phyloP scores from a whole-genome alignment of 1,140 invertebrate genomes.

The Microvelia longipes region DNA sequence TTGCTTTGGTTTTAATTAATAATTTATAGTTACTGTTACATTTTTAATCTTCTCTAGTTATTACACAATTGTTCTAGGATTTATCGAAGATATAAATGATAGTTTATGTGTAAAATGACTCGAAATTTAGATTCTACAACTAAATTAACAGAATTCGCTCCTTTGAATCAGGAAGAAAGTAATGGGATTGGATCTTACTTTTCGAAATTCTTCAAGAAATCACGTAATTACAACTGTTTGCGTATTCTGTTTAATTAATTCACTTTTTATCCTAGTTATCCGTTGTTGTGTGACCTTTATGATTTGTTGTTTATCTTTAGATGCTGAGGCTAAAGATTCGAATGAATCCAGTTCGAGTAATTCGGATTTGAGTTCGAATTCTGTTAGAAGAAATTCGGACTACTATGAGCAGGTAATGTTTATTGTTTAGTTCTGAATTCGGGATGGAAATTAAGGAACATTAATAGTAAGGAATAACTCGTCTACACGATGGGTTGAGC shows the following conservation, averaged over 20 bases:
- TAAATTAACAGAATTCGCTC: slow-evolving; percentile 59
- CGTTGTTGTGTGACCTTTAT: neutral
- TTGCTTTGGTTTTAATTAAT: neutral
- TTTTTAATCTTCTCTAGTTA: neutral
- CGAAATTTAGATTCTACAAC: slow-evolving; percentile 50
- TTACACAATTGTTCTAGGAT: neutral
- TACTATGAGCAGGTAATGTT: neutral
- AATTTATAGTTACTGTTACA: neutral
- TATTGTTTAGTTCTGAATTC: too few relatives aligned
- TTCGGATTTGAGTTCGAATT: neutral
- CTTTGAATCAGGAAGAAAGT: slow-evolving; percentile 40
- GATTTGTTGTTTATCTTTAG: neutral
- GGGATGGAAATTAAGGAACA: too few relatives aligned
- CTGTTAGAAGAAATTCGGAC: neutral
- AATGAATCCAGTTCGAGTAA: neutral
- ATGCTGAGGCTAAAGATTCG: neutral
- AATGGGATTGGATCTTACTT: slow-evolving; percentile 39
- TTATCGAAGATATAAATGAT: neutral
- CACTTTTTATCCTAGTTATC: neutral
- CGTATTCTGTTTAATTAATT: neutral
- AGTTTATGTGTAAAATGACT: slow-evolving; percentile 32
- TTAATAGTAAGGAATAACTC: too few relatives aligned
- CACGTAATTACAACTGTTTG: neutral
- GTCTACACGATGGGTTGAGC: too few relatives aligned
- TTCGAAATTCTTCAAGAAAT: slow-evolving; percentile 36